Evolutionary conservation across 2,113 vertebrate species (phyloP), one percentile per base, ranked within the genome.

Genomic region (Corythoichthys intestinalis): DNA sequence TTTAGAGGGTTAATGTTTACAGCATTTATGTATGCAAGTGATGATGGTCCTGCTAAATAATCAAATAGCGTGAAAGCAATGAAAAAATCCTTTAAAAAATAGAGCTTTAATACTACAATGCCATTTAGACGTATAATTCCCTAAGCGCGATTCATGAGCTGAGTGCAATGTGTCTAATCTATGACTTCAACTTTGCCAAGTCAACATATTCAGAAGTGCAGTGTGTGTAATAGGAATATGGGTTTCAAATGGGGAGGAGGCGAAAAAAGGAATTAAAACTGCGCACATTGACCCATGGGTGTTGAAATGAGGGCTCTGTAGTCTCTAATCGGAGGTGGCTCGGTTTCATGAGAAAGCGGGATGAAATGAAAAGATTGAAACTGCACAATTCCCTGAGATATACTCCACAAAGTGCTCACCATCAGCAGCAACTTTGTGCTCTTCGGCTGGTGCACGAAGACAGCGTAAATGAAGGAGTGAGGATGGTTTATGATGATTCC

Each of bases 291-390:
- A 44, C 52, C 75, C 77, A 64, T 20, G 20, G 17, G 44, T 38
- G 58, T 20, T 73, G 70, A 71, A 83, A 83, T 67, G 54, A 66
- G 73, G 28, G 49, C 61, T 85, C 58, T 75, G 65, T 52, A 63
- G 64, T 72, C 47, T 39, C 72, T 80, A 6, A 38, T 73, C n/a
- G 64, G 84, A 76, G 80, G 77, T 39, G 6, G 65, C 65, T 79
- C 62, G 60, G 70, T 85, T 87, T 79, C 66, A 83, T 64, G 76
- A 77, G 83, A 77, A 71, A 63, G 60, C 15, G 20, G 67, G 67
- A 79, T 74, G 41, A 76, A 87, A 85, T 85, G 76, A 77, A 86
- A 86, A 81, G 74, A 84, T 76, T 71, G 64, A 85, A 58, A 81
- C 86, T 75, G 73, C 37, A 83, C 74, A 9, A 76, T 83, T 84